These are phyloP conservation scores for Pogonocherus hispidulus DNA, from an alignment of 2,888 invertebrate species.

Conservation along the genomic window DNA sequence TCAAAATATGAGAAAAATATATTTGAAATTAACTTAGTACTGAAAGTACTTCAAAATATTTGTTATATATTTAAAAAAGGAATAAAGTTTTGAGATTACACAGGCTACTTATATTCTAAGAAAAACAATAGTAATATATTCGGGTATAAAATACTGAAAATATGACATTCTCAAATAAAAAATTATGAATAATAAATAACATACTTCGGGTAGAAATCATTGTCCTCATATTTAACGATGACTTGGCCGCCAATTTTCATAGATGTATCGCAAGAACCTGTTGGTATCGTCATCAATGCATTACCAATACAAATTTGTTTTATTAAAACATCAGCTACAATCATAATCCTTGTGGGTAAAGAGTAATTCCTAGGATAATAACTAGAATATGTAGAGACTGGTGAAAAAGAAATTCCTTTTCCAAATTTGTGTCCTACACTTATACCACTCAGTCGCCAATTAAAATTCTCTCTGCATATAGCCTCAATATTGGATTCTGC, in stretches of 20 bases:
- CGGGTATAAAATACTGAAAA: too few relatives aligned
- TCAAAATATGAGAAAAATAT: too few relatives aligned
- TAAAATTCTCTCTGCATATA: slow-evolving; percentile 32
- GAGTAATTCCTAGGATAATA: slow-evolving; percentile 18
- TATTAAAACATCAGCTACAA: slow-evolving; percentile 26
- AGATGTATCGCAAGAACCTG: slow-evolving; percentile 25
- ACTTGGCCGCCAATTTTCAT: slow-evolving; percentile 24
- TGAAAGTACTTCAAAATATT: too few relatives aligned
- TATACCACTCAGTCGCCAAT: slow-evolving; percentile 31
- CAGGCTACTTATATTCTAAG: too few relatives aligned
- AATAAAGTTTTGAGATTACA: too few relatives aligned
- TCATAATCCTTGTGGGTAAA: slow-evolving; percentile 12
- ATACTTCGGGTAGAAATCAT: slow-evolving; percentile 40
- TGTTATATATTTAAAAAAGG: too few relatives aligned
- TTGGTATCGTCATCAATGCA: slow-evolving; percentile 24
- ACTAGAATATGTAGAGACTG: slow-evolving; percentile 17
- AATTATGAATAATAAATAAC: slow-evolving; percentile 30
- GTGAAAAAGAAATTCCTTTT: slow-evolving; percentile 33
- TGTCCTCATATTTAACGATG: slow-evolving; percentile 38
- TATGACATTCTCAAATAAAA: too few relatives aligned
- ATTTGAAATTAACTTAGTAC: too few relatives aligned
- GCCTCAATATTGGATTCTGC: slow-evolving; percentile 15
- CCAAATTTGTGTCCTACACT: slow-evolving; percentile 29
- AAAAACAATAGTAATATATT: too few relatives aligned
- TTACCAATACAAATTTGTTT: slow-evolving; percentile 18